Evolutionary conservation across 2,113 vertebrate species (phyloP), one percentile per base, ranked within the genome.

Genomic region (Peromyscus polionotus): DNA sequence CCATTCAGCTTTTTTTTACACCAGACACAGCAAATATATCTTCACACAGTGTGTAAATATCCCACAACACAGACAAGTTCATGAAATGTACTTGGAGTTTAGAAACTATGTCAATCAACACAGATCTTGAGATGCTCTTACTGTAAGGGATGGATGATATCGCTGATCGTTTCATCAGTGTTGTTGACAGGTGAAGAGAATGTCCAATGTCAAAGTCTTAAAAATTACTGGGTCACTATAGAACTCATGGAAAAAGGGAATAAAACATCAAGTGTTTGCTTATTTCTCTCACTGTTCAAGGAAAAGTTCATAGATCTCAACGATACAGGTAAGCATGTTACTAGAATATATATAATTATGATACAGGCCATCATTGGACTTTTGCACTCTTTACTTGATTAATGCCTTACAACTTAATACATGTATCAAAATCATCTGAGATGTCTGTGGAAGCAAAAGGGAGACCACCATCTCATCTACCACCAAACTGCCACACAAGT

Each of bases 401-500:
- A 26, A n/a, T 70, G 24, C 57, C 54, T 94, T 48, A 36, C 89
- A 75, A 33, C 26, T 33, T 42, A 33, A 68, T 59, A 48, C 12
- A 19, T 51, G 5, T 36, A 22, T 94, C 54, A 33, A 65, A 92
- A 68, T 72, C 39, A 88, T 67, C 36, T 42, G 76, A 13, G 63
- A 7, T 57, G 22, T 45, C 48, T 67, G 2, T 3, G 24, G 28
- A n/a, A 33, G 36, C 13, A 42, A 92, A 19, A 6, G 28, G 51
- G 8, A 87, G 86, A 12, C n/a, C 24, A 57, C n/a, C 31, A 2
- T 93, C 51, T 51, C 45, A 33, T 81, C 63, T 65, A 57, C 65
- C 73, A 61, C 57, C 65, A 75, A 97, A 95, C 72, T 14, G 42
- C 89, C 68, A 11, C 22, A 80, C 20, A 83, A 76, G 79, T 84